Base-by-base conservation (phyloP, 1,140 invertebrate genomes). In the Colletes gigas region DNA sequence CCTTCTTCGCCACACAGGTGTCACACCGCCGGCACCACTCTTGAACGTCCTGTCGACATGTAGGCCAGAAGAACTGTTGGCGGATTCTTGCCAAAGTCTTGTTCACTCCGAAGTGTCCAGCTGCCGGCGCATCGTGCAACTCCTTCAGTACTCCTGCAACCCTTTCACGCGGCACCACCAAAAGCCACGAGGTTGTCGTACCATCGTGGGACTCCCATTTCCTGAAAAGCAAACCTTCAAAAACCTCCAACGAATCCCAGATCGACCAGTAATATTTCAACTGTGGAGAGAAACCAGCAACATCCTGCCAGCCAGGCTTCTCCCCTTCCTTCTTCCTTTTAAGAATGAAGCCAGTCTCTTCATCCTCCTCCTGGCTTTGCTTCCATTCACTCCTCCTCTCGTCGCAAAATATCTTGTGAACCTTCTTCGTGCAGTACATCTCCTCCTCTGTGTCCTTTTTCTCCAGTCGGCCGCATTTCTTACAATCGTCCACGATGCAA, bases 211-310 rank as follows among this genome's bases (percentile, higher is more conserved):
- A 39, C 30, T 70, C 68, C 54, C 47, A 78, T 54, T 15, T 78
- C 1, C 4, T 50, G 39, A n/a, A 62, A 12, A 78, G n/a, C 6
- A 78, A n/a, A 6, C 57, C 75, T 4, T 69, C n/a, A 0, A 12
- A 12, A 6, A 78, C 4, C 15, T 63, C 75, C 30, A 69, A 12
- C 4, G 21, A n/a, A 19, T 78, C 67, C 75, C 21, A 77, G 15
- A 69, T 17, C 0, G 1, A 0, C 68, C 60, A 71, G 39, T 44
- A 47, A 50, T 65, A 65, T 3, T 66, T 57, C 4, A 19, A 1
- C 0, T 3, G 15, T 21, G 17, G 4, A 0, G 50, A 47, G 1
- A 15, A 39, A 44, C 19, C 0, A 9, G 8, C 10, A 4, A 21
- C 4, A 4, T 78, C 67, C 4, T 60, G 30, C 69, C 69, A 71